phyloP scores from a whole-genome alignment of 2,797 vertebrate species.

The Cephalopachus bancanus region DNA sequence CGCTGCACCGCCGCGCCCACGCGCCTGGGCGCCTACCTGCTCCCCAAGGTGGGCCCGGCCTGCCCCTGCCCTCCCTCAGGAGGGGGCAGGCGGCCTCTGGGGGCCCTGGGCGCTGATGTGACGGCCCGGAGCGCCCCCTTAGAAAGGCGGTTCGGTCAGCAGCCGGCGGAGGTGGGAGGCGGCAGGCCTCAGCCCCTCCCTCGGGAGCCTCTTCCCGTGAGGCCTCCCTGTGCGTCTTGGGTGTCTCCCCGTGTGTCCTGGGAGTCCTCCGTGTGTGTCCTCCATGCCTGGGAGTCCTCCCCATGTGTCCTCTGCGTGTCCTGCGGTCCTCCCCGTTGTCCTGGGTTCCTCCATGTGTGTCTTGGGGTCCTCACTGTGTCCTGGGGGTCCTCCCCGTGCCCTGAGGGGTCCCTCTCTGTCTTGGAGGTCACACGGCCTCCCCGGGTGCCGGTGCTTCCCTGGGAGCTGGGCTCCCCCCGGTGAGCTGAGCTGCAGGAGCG shows the following conservation, averaged over 20 bases:
- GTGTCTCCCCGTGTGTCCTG: neutral
- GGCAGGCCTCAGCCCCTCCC: too few relatives aligned
- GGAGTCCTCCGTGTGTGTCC: too few relatives aligned
- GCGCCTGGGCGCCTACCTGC: conserved; percentile 88
- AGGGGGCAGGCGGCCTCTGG: too few relatives aligned
- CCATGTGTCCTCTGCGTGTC: neutral
- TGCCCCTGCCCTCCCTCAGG: too few relatives aligned
- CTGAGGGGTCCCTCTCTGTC: too few relatives aligned
- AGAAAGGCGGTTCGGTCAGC: neutral
- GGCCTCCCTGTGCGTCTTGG: neutral
- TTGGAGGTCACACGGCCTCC: neutral
- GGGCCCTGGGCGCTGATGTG: too few relatives aligned
- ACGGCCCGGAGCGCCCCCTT: neutral
- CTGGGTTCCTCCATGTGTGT: too few relatives aligned
- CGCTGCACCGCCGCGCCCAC: conserved; percentile 84
- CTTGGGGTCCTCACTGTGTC: neutral
- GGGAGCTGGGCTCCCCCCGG: neutral
- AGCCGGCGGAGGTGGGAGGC: neutral
- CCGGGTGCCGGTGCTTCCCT: neutral
- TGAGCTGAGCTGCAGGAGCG: neutral
- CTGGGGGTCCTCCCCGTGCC: neutral
- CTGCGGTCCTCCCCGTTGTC: neutral
- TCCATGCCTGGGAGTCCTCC: too few relatives aligned
- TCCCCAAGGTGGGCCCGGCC: conserved; percentile 88
- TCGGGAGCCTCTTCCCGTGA: neutral